A percentile compares a stretch with the other conserved stretches of the same genome.
Conservation (phyloP, 2,888 invertebrate genomes). For the Podabrus alpinus region DNA sequence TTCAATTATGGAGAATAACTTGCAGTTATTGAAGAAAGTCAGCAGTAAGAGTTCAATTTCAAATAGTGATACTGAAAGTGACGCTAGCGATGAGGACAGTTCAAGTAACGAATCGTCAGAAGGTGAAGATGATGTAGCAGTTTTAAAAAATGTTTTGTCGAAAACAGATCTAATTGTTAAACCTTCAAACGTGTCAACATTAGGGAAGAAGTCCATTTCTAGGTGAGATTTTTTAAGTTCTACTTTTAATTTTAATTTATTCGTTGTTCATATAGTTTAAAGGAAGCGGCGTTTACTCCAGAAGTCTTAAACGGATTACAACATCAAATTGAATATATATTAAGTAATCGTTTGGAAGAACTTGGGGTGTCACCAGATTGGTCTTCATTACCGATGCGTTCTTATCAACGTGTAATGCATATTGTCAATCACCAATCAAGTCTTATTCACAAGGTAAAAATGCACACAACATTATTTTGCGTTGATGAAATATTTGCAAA, state of each 20-base stretch:
- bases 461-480: not conserved
- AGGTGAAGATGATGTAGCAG: slow-evolving; percentile 1
- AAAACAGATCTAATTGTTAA: slow-evolving; percentile 1
- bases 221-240: slow-evolving; percentile 31
- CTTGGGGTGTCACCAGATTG: slow-evolving; percentile 69
- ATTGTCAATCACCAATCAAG: slow-evolving; percentile 63
- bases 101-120: slow-evolving; percentile 10
- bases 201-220: slow-evolving; percentile 36
- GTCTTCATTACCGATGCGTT: slow-evolving; percentile 60
- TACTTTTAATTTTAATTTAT: not conserved
- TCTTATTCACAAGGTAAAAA: slow-evolving; percentile 62
- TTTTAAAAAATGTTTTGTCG: not conserved
- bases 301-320: slow-evolving; percentile 30
- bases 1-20: not conserved
- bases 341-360: slow-evolving; percentile 61
- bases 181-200: slow-evolving; percentile 33
- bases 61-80: not conserved
- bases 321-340: slow-evolving; percentile 42
- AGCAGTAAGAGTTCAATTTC: not conserved
- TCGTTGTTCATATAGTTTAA: slow-evolving; percentile 32
- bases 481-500: too few relatives aligned
- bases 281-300: slow-evolving; percentile 32
- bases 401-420: slow-evolving; percentile 62
- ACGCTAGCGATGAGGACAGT: slow-evolving; percentile 6
- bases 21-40: not conserved